Base-by-base conservation (phyloP, 2,797 vertebrate genomes). In the Tauraco hartlaubi region DNA sequence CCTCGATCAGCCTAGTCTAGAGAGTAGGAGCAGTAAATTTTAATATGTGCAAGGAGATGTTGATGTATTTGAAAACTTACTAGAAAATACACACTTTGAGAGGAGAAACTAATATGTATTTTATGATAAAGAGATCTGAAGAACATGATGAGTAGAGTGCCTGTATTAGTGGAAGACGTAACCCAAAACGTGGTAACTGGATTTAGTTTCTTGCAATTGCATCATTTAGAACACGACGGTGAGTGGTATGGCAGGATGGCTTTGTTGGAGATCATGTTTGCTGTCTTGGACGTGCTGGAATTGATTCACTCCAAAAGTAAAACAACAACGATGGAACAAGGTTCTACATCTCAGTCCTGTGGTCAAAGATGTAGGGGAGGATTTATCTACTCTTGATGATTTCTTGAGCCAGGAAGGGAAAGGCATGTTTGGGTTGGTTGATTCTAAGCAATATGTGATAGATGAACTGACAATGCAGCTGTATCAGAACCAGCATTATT, bases 161-260 rank as follows among this genome's bases (percentile, higher is more conserved):
- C 41, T 55, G 2, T 17, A 4, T 43, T 56, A 49, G n/a, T 21
- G 48, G 22, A 69, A 62, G 37, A 12, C 0, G 1, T 16, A 63
- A 19, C 49, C 61, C 56, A 22, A 37, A 64, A 15, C 6, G 15
- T 7, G 4, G 12, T 29, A 17, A 25, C 15, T 26, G 37, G 20
- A 56, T 52, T 63, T 37, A 20, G 52, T 63, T 93, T 62, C 23
- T n/a, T 77, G 37, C 7, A 18, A 2, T 41, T 25, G 12, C 31
- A 33, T 51, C 7, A 1, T 51, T 51, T 61, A 5, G 56, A 41
- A 41, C 12, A 9, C 0, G 0, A 6, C 0, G 3, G 44, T 17
- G 33, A 23, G 17, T 16, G 35, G 18, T 20, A 3, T 12, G 17
- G 43, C 19, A 29, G 23, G 19, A 15, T 85, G 74, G 9, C 43